Base-by-base conservation (phyloP, 1,140 invertebrate species). In the Drusus annulatus region DNA sequence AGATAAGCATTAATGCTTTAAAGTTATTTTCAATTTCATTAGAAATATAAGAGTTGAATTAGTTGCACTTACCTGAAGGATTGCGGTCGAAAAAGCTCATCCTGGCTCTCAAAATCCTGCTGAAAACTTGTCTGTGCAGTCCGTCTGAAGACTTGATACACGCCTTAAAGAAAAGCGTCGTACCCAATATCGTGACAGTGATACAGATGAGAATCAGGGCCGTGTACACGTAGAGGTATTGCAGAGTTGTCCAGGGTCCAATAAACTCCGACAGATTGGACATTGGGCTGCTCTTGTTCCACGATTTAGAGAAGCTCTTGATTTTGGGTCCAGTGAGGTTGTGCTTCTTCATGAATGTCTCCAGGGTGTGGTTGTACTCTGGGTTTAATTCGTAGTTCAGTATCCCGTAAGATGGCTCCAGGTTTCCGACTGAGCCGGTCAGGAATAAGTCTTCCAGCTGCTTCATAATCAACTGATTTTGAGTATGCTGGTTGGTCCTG, bases 11-110 rank as follows among this genome's bases (percentile, higher is more conserved):
- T n/a, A n/a, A n/a, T n/a, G n/a, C n/a, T n/a, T n/a, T n/a, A n/a
- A n/a, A n/a, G n/a, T n/a, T n/a, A n/a, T n/a, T n/a, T n/a, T n/a
- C n/a, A n/a, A n/a, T n/a, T n/a, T n/a, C n/a, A 28, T 45, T 45
- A 13, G 8, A 45, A 45, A 13, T 13, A 1, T 45, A 13, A 1
- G 31, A 13, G 0, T 2, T 45, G 36, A 45, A 45, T 45, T 45
- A 45, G 13, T 45, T 13, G 36, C 17, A 68, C 54, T 2, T 65
- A 25, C 88, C 96, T 56, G 92, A 92, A 3, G 94, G 92, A 88
- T 94, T 96, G 0, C 88, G 90, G 84, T 96, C 93, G 84, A 96
- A 96, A 86, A 96, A 96, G 15, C 89, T 85, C 93, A 96, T 95
- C 0, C 91, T 91, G 0, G 94, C 90, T 82, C 91, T 88, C 3